Evolutionary conservation across 2,888 invertebrate genomes (phyloP), one percentile per base, ranked within the genome.

Genomic region (Dasypogon diadema): DNA sequence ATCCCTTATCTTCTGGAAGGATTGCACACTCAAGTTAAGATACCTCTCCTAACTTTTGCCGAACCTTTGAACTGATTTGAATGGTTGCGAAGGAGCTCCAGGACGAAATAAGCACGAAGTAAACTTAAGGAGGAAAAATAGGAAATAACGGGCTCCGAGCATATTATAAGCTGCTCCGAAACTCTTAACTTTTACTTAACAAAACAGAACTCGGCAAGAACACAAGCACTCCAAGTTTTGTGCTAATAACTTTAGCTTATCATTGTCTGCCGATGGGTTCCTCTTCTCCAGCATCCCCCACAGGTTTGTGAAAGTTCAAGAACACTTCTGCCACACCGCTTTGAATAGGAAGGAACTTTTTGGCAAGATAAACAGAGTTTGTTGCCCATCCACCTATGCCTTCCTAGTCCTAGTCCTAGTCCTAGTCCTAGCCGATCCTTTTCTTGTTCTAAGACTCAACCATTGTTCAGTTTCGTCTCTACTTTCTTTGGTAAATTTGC

Each of bases 171-270:
- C 77, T 75, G 75, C 48, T 77, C 56, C 54, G 46, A 75, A 77
- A 72, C 72, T 72, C 77, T 77, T 75, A 77, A 77, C 77, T 77
- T 75, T 77, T 75, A 63, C 72, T 73, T 74, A 75, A 77, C 72
- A 70, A 77, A 77, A 77, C 70, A 70, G 60, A 75, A 77, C 54
- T 72, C 75, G 60, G 55, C 72, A 75, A 77, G 77, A 77, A 77
- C 75, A 56, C 72, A 75, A 58, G 75, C 70, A 70, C 75, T 75
- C 60, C 42, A 58, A 68, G 75, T 77, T 75, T 56, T 72, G 54
- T 68, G 75, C 74, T 77, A 75, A 77, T 75, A 77, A 77, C 72
- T 75, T 75, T 70, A 60, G 77, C 75, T 77, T 77, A 75, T 75
- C 75, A 75, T 72, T 77, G 75, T 75, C 77, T 77, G 72, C 75